Evolutionary conservation across 2,888 invertebrate genomes (phyloP), one percentile per base, ranked within the genome.

Genomic region (Agrochola macilenta): DNA sequence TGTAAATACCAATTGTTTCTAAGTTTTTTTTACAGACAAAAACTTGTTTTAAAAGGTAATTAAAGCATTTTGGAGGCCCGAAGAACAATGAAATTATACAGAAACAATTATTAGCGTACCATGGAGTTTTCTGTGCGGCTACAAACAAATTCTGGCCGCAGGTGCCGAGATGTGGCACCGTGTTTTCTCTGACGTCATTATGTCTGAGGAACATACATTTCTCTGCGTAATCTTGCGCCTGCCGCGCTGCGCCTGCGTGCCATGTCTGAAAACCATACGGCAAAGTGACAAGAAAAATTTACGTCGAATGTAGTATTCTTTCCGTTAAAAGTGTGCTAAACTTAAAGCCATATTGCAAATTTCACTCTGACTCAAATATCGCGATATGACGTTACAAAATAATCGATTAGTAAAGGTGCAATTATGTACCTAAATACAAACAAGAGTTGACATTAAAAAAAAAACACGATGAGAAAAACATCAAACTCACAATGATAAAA

Each of bases 81-180:
- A 35, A 60, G 46, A 66, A 46, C 20, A 61, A 61, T 61, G 9
- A 46, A n/a, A n/a, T 46, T 39, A 70, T 65, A 58, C 23, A 46
- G 26, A 8, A 49, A 64, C 43, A 72, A 66, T 76, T 30, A 71
- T 60, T 26, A 58, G 71, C 82, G 95, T 95, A 98, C 98, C 98
- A 98, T 52, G 98, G 98, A 43, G 98, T 98, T 94, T 98, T 97
- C 85, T 98, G 97, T 4, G 98, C 97, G n/a, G 98, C 97, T 46
- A 98, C 98, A 92, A 98, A 98, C 79, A 98, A 97, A 93, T 98
- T 98, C 93, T 98, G 98, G 4, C 98, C 98, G 91, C 98, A 98
- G 49, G 97, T 95, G 52, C 98, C 98, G 84, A 97, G 97, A 79
- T 97, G 95, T 26, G 98, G 97, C 52, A 98, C 97, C 79, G 97